Evolutionary conservation across 2,113 vertebrate species (phyloP), one percentile per base, ranked within the genome.

Genomic region (Erythrocercus mccallii): DNA sequence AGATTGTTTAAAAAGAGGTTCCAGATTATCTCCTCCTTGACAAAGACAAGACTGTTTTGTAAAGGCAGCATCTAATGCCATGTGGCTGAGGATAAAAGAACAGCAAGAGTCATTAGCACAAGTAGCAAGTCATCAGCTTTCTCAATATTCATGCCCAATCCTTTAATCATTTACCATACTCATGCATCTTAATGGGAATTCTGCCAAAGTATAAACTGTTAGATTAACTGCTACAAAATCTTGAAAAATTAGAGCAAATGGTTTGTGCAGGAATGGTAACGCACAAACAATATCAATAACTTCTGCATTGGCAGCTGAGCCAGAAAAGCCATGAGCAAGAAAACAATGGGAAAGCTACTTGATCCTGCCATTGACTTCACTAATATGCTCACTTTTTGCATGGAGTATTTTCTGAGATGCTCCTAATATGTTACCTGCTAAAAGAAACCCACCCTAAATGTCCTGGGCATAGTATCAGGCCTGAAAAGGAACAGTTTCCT

Each of bases 231-330:
- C 65, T 86, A 83, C 19, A 86, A 90, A 88, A 66, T 79, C 27
- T 69, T 81, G 83, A 90, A 93, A 77, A 94, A 86, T 64, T 60
- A 68, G 31, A 92, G 24, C 33, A 94, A 93, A 79, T 64, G 11
- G 2, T 31, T 48, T 79, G 20, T 68, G 12, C 25, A 83, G 45
- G 30, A 86, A 69, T 30, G 7, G 23, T 57, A 72, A 69, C 57
- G 5, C 4, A 25, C 18, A 86, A 92, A 74, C 12, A 64, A n/a
- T 78, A 81, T 56, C 45, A 77, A 44, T 58, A 88, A 53, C 17
- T 40, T 77, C 61, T 73, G 30, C 37, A 54, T 37, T 90, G 35
- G 60, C 23, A 89, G 37, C 37, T 64, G 47, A 94, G 10, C 3
- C 35, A 92, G 57, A 94, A 96, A 92, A 84, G 9, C 51, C 33